Percentiles rank a stretch among this genome's conserved stretches.
These are phyloP conservation scores for Sylvietta virens DNA, from an alignment of 2,113 vertebrate species.

Conservation along the genomic window DNA sequence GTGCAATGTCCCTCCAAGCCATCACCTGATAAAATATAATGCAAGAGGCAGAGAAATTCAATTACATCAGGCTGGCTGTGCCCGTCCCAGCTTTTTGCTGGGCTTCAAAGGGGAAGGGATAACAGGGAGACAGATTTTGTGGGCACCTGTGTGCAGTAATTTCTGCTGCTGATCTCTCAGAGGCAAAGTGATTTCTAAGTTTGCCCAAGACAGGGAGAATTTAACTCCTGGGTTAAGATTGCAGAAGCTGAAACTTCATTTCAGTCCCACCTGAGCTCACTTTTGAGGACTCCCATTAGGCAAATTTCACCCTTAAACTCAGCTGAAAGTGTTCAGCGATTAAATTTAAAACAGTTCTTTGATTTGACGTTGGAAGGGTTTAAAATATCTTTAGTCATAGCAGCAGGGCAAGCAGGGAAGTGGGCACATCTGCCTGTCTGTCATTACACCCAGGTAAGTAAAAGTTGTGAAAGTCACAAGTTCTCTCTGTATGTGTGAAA, in stretches of 20 bases:
- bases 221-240: not conserved
- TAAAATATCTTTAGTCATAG: not conserved
- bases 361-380: not conserved
- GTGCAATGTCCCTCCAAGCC: slow-evolving; percentile 52
- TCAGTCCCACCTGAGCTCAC: not conserved
- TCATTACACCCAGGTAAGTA: not conserved
- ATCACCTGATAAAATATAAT: not conserved
- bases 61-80: not conserved
- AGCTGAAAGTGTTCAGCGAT: not conserved
- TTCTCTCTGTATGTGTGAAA: not conserved
- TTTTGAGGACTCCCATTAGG: not conserved
- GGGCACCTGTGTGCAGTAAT: not conserved
- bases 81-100: not conserved
- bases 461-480: not conserved
- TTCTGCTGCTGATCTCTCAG: not conserved
- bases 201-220: not conserved
- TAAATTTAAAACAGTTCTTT: not conserved
- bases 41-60: not conserved
- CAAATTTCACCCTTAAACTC: slow-evolving; percentile 2
- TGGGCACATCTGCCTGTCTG: not conserved
- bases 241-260: not conserved
- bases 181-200: not conserved
- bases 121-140: not conserved
- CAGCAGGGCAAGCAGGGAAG: not conserved
- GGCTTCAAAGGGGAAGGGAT: not conserved